phyloP scores from a whole-genome alignment of 2,113 vertebrate species.

The Polyodon spathula region DNA sequence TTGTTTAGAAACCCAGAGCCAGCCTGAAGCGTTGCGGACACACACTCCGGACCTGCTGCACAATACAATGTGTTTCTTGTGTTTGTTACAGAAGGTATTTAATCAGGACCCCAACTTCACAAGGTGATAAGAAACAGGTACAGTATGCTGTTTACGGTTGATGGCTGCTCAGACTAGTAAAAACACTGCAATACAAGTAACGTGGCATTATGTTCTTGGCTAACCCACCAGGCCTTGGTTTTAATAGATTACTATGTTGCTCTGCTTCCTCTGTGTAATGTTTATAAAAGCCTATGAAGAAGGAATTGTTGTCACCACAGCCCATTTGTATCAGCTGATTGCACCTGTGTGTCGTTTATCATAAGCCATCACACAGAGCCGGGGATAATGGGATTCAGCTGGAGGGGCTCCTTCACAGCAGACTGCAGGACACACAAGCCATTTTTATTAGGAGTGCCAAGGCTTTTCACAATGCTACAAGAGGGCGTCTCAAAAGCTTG shows the following conservation, averaged over 20 bases:
- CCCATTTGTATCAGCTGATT: conserved; percentile 43
- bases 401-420: conserved; percentile 7
- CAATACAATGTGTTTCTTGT: conserved; percentile 32
- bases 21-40: not conserved
- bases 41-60: not conserved
- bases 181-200: no score
- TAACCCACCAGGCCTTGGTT: no score
- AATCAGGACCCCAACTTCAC: conserved; percentile 42
- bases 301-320: conserved; percentile 17
- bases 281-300: not conserved
- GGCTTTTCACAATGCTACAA: conserved; percentile 1
- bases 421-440: conserved; percentile 8
- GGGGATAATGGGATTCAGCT: conserved; percentile 20
- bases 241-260: not conserved
- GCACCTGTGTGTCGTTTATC: conserved; percentile 52
- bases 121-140: conserved; percentile 38
- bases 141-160: no score
- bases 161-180: no score
- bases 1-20: no score
- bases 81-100: conserved; percentile 44
- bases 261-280: not conserved
- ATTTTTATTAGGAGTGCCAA: not conserved
- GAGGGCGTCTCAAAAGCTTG: not conserved
- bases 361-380: conserved; percentile 22
- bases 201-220: no score